Evolutionary conservation across 1,140 invertebrate genomes (phyloP), one percentile per base, ranked within the genome.

Genomic region (Macrobrachium nipponense): DNA sequence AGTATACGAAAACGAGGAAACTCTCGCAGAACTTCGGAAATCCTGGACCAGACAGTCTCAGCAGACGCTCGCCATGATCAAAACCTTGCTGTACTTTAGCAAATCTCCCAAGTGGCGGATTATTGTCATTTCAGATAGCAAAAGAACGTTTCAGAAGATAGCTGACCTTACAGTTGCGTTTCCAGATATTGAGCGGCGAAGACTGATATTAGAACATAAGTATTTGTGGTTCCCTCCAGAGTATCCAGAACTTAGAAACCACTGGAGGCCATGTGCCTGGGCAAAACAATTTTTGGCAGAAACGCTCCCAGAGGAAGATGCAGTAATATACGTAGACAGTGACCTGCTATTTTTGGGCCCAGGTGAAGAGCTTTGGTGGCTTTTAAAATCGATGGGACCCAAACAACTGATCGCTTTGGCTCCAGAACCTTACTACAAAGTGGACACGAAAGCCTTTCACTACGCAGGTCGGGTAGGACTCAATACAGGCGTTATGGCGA

Each of bases 331-430:
- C 20, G 15, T 87, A 12, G 87, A 88, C 73, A 86, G 84, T 0
- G 87, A 88, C 59, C 66, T 87, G 51, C 43, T 88, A 59, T 88
- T 88, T 51, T 44, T 85, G 43, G 87, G 87, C 23, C 87, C 87
- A 15, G 84, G 43, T 8, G 87, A 88, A 51, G 75, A 88, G 36
- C 59, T 83, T 44, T 88, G 84, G 87, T 70, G 58, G 36, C 60
- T 87, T 23, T 66, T 86, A 43, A 43, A 75, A 15, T 60, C 66
- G 12, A 76, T 88, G 82, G 73, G 58, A 11, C 43, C 27, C 43
- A 27, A 44, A 8, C 64, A 76, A 18, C 59, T 75, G 12, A 64
- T 88, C 27, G 84, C 84, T 51, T 66, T 86, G 44, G 83, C 82
- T 10, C 75, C 87, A 20, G 87, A 88, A 61, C 84, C 85, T 70